Evolutionary conservation across 2,113 vertebrate genomes (phyloP).

Genomic region (rat (Rattus norvegicus)): GRCr8 NC_086036.1:72636501-72637000

Average conservation of each 20-base stretch:
- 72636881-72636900: neutral
- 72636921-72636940: neutral
- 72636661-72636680: too few species aligned
- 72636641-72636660: too few species aligned
- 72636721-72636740: neutral
- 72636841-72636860: neutral
- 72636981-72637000: neutral
- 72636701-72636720: neutral
- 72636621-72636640: too few species aligned
- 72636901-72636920: neutral
- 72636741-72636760: neutral
- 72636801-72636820: neutral
- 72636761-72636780: neutral
- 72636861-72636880: neutral
- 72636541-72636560: neutral
- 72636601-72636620: too few species aligned
- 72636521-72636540: conserved; percentile 5
- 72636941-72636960: accelerated
- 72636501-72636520: neutral
- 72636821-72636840: conserved; percentile 39
- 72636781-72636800: neutral
- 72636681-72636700: too few species aligned
- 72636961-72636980: neutral
- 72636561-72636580: neutral
- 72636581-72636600: neutral